Base-by-base conservation (phyloP, 2,888 invertebrate species). In the Drosophila paramelanica region DNA sequence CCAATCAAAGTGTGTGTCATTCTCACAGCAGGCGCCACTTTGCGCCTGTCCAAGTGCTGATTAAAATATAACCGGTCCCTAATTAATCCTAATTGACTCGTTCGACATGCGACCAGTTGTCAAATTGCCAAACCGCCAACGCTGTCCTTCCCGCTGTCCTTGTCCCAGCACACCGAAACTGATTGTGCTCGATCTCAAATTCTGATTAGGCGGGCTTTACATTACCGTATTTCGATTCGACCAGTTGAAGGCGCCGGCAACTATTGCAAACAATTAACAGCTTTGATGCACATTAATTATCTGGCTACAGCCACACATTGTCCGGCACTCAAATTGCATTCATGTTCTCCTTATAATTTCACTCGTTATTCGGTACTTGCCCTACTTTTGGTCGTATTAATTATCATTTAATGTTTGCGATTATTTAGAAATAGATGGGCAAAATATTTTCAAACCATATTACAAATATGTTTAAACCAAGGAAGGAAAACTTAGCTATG, bases 81-180 rank as follows among this genome's bases (percentile, higher is more conserved):
- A 85, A 84, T 81, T 88, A 88, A 82, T 79, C 73, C 71, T 75
- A 88, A 85, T 85, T 88, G 89, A 79, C 66, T 69, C 62, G 58
- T 72, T 67, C 70, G 70, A 73, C 82, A 77, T 71, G 67, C 68
- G 62, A 20, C 38, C 42, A 31, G 49, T 41, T 23, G 33, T 10
- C 20, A 13, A 33, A 17, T 11, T 6, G 39, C 31, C 31, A 3
- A 10, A 10, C 31, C 31, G 31, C 31, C 31, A 8, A 23, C 23
- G 23, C 23, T 3, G 0, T 4, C 23, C 23, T 0, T 4, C 4
- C 0, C 23, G 23, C 4, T 31, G 31, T 31, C 8, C 8, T 7
- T 7, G 7, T 27, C 31, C 31, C 31, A 3, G 8, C 31, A 2
- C 10, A 31, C 3, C 10, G 31, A 10, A 10, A 10, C 31, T 31